These are phyloP conservation scores for Oophaga pumilio DNA, from an alignment of 2,113 vertebrate genomes.

Conservation along the genomic window DNA sequence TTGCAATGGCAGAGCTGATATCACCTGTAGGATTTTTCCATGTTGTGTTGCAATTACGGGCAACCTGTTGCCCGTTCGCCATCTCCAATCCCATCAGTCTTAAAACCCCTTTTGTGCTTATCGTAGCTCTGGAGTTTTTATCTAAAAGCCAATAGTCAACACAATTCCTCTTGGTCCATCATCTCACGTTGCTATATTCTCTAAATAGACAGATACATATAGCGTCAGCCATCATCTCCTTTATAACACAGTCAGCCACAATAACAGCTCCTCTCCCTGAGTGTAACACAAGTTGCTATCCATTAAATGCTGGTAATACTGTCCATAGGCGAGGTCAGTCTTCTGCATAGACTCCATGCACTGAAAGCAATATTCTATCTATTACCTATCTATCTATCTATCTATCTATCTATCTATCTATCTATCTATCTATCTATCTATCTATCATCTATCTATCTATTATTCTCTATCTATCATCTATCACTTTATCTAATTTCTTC, in stretches of 20 bases:
- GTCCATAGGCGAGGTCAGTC: background rate
- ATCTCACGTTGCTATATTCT: background rate
- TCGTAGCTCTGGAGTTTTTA: background rate
- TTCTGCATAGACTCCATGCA: background rate
- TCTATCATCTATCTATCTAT: too few species aligned
- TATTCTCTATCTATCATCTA: too few species aligned
- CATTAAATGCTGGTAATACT: background rate
- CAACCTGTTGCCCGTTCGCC: constrained; percentile 3
- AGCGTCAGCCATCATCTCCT: background rate
- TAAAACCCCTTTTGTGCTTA: constrained; percentile 15
- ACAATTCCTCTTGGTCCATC: background rate
- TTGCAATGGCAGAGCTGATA: background rate
- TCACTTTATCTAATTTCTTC: too few species aligned
- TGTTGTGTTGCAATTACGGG: background rate
- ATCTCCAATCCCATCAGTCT: background rate
- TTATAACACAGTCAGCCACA: background rate
- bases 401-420: too few species aligned
- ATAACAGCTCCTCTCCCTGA: background rate
- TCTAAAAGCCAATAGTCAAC: constrained; percentile 20
- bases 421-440: too few species aligned
- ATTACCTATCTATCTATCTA: background rate
- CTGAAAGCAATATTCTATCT: background rate
- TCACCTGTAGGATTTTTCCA: constrained; percentile 41
- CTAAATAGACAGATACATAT: constrained; percentile 21
- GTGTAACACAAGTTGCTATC: constrained; percentile 5